These are phyloP conservation scores for Melanotaenia boesemani DNA, from an alignment of 2,797 vertebrate genomes.

Conservation along the genomic window DNA sequence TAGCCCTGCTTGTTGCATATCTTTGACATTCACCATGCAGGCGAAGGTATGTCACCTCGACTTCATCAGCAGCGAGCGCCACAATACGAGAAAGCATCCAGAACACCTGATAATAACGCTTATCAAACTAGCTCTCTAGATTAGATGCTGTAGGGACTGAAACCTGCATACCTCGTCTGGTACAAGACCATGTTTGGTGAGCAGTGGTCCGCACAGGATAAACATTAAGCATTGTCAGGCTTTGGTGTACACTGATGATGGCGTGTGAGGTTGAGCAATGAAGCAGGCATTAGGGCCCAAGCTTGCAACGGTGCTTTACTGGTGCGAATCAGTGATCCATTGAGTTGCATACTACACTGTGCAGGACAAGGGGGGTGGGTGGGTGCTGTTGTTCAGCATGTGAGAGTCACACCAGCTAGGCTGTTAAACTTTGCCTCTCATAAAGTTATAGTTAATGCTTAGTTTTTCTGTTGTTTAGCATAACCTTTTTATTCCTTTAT, in stretches of 20 bases:
- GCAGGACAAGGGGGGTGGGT: not conserved
- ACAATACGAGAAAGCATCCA: conserved; percentile 68
- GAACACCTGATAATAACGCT: conserved; percentile 76
- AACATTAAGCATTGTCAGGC: conserved; percentile 57
- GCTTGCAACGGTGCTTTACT: conserved; percentile 60
- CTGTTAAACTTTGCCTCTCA: conserved; percentile 74
- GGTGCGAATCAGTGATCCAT: conserved; percentile 77
- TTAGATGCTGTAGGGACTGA: conserved; percentile 55
- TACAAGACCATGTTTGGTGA: conserved; percentile 77
- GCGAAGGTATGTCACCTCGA: conserved; percentile 34
- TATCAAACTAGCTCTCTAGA: conserved; percentile 66
- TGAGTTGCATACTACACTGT: conserved; percentile 55
- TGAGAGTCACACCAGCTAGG: conserved; percentile 72
- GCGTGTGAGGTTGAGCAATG: conserved; percentile 54
- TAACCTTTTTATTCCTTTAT: conserved; percentile 32
- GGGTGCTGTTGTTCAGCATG: conserved; percentile 55
- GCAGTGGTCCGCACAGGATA: conserved; percentile 56
- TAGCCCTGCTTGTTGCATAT: conserved; percentile 32
- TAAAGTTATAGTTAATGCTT: conserved; percentile 58
- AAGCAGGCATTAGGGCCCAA: conserved; percentile 54
- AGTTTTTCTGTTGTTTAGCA: conserved; percentile 37
- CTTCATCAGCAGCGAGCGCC: conserved; percentile 50
- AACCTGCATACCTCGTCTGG: conserved; percentile 62
- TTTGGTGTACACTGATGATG: conserved; percentile 32
- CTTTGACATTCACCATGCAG: conserved; percentile 52